Percentiles rank a stretch among this genome's conserved stretches.
Conservation (phyloP, 2,113 vertebrate genomes). For the Herpailurus yagouaroundi region DNA sequence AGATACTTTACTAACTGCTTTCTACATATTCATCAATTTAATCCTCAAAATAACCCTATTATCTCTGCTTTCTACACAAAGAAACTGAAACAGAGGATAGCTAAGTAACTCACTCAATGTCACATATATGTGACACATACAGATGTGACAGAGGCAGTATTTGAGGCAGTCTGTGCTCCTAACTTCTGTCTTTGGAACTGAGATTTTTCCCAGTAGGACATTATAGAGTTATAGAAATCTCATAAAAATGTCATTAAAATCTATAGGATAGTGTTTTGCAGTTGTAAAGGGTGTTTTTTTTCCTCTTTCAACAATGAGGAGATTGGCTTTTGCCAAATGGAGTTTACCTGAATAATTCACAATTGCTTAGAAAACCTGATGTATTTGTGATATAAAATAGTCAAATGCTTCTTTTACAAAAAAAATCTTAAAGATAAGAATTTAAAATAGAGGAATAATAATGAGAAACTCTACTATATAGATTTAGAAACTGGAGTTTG, state of each 20-base stretch:
- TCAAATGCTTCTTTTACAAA: not conserved
- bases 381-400: not conserved
- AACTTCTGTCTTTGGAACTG: not conserved
- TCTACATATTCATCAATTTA: not conserved
- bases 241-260: not conserved
- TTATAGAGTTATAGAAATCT: not conserved
- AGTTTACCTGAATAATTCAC: not conserved
- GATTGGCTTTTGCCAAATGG: not conserved
- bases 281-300: not conserved
- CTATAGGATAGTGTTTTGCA: not conserved
- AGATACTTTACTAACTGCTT: not conserved
- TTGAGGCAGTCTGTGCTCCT: not conserved
- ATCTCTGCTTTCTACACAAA: not conserved
- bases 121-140: not conserved
- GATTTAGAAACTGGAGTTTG: conserved; percentile 29
- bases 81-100: not conserved
- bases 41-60: not conserved
- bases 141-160: not conserved
- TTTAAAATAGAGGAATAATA: not conserved
- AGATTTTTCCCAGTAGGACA: not conserved
- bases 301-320: not conserved
- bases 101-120: not conserved
- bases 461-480: not conserved
- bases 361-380: not conserved
- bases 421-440: not conserved